phyloP scores from a whole-genome alignment of 2,113 vertebrate species.

The Proteles cristata region DNA sequence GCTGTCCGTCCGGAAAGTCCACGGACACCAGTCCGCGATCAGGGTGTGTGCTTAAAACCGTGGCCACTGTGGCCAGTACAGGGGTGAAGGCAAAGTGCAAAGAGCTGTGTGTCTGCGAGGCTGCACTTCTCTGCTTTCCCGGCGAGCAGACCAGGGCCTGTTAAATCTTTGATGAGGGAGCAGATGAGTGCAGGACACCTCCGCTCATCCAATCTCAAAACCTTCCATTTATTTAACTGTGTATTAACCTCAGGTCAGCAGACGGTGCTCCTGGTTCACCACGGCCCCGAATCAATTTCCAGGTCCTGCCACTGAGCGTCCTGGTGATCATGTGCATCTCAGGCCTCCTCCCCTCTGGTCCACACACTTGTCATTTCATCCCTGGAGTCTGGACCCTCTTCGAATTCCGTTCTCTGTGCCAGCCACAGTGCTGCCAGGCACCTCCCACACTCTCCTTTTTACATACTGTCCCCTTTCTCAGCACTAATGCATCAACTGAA shows the following conservation, averaged over 20 bases:
- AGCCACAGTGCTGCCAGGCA: neutral
- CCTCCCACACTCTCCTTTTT: neutral
- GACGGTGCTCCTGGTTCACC: neutral
- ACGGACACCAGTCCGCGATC: too few species aligned
- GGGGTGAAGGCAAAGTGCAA: neutral
- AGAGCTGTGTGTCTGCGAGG: too few species aligned
- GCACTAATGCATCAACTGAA: neutral
- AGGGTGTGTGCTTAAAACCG: neutral
- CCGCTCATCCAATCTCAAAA: neutral
- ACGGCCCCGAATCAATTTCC: neutral
- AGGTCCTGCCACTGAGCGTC: neutral
- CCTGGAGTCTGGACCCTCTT: neutral
- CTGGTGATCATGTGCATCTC: neutral
- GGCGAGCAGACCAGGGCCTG: neutral
- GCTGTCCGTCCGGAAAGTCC: neutral
- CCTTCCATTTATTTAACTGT: neutral
- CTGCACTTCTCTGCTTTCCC: too few species aligned
- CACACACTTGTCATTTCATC: neutral
- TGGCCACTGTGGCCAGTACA: rapidly evolving
- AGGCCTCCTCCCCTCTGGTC: neutral
- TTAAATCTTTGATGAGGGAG: neutral
- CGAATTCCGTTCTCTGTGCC: neutral
- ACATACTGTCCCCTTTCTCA: neutral
- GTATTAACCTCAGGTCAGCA: neutral
- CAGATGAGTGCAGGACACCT: neutral